Conservation (phyloP, 2,888 invertebrate species). For the Heteromyza rotundicornis region DNA sequence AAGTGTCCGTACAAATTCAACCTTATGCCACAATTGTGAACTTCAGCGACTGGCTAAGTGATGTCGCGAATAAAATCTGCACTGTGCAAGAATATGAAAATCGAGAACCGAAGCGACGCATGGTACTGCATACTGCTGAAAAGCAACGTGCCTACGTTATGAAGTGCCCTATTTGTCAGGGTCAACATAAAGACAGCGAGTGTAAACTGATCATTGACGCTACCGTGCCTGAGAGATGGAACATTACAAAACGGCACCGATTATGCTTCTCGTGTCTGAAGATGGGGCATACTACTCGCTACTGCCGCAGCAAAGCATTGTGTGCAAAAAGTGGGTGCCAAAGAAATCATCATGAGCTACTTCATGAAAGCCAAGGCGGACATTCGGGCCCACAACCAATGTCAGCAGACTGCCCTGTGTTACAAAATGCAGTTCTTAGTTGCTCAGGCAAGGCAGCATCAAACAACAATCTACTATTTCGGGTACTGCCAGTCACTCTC, state of each 20-base stretch:
- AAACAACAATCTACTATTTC: too few species aligned
- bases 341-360: slow-evolving; percentile 9
- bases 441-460: too few species aligned
- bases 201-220: slow-evolving; percentile 9
- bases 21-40: too few species aligned
- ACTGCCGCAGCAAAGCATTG: background rate
- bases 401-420: background rate
- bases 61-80: too few species aligned
- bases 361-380: too few species aligned
- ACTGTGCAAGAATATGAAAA: too few species aligned
- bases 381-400: too few species aligned
- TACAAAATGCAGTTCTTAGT: background rate
- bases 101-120: too few species aligned
- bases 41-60: too few species aligned
- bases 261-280: slow-evolving; percentile 20
- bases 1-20: too few species aligned
- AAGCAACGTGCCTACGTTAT: background rate
- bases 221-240: slow-evolving; percentile 9
- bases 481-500: too few species aligned
- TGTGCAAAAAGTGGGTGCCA: slow-evolving; percentile 12
- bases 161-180: slow-evolving; percentile 17
- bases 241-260: slow-evolving; percentile 5
- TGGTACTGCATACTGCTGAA: too few species aligned
- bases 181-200: slow-evolving; percentile 3
- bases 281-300: slow-evolving; percentile 10